Conservation (phyloP, 2,888 invertebrate species). For the Danaus chrysippus region DNA sequence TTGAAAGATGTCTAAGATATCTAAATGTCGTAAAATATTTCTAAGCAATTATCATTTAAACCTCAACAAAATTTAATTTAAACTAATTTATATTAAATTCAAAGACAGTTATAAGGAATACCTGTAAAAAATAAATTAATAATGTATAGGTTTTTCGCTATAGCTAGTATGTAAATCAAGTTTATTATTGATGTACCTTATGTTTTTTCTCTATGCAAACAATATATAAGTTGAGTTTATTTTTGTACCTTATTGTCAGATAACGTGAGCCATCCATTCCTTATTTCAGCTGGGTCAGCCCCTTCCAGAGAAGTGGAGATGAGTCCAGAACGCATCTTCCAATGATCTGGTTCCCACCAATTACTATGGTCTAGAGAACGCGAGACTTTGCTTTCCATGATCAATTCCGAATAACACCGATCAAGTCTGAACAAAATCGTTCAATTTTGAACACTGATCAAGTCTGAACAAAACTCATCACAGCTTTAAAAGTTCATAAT, state of each 20-base stretch:
- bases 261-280: constrained; percentile 69
- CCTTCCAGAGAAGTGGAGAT: constrained; percentile 55
- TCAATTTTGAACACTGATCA: too few species aligned
- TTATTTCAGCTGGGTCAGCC: constrained; percentile 56
- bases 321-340: constrained; percentile 49
- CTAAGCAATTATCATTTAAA: too few species aligned
- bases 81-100: too few species aligned
- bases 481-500: too few species aligned
- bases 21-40: too few species aligned
- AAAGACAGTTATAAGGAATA: too few species aligned
- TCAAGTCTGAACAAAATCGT: too few species aligned
- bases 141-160: not conserved
- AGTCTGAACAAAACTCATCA: too few species aligned
- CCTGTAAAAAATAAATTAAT: too few species aligned
- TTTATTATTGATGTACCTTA: constrained; percentile 50
- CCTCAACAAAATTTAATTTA: too few species aligned
- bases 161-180: not conserved
- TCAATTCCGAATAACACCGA: too few species aligned
- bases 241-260: constrained; percentile 51
- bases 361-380: constrained; percentile 57
- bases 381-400: constrained; percentile 41
- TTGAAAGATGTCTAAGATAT: too few species aligned
- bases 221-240: constrained; percentile 1
- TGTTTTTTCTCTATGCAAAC: constrained; percentile 17
- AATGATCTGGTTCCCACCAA: constrained; percentile 67